Base-by-base conservation (phyloP, 2,797 vertebrate genomes). In the Acrossocheilus fasciatus region DNA sequence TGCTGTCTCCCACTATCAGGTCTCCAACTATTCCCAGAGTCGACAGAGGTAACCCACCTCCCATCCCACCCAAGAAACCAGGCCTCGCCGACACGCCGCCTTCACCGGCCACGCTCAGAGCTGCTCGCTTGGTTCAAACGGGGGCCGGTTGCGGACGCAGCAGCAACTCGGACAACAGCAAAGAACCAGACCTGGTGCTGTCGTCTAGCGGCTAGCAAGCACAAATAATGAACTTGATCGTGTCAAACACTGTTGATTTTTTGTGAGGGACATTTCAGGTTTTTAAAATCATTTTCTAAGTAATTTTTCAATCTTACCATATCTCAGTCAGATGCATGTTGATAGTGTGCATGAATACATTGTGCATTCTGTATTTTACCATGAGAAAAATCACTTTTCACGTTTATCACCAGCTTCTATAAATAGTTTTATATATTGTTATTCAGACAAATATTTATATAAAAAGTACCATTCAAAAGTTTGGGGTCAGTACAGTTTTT, bases 41-140 rank as follows among this genome's bases (percentile, higher is more conserved):
- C 0, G 98, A 99, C 62, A 93, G 98, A 81, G 98, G 98, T 39
- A 97, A 96, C 90, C 98, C 98, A 59, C 98, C 98, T 0, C 98
- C 98, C 45, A 98, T 99, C 87, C 98, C 98, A 11, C 98, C 98
- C 0, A 99, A 99, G 93, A 99, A 99, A 79, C 98, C 98, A 0
- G 96, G 98, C 76, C 95, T 99, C 39, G 93, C 96, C 11, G 97
- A 98, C 90, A 96, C 97, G 0, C 96, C 98, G 0, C 95, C 96
- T 23, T 93, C 97, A 36, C 89, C 96, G 0, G 86, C 95, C 3
- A 90, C 96, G 0, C 89, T 92, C 90, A 96, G 94, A 47, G 88
- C 93, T 83, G 86, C 96, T 50, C 95, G 95, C 88, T 92, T 93
- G 88, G 88, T 94, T 66, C 98, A 99, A 84, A 91, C 97, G n/a